Conservation (phyloP, 2,888 invertebrate species). For the Melangyna quadrimaculata region DNA sequence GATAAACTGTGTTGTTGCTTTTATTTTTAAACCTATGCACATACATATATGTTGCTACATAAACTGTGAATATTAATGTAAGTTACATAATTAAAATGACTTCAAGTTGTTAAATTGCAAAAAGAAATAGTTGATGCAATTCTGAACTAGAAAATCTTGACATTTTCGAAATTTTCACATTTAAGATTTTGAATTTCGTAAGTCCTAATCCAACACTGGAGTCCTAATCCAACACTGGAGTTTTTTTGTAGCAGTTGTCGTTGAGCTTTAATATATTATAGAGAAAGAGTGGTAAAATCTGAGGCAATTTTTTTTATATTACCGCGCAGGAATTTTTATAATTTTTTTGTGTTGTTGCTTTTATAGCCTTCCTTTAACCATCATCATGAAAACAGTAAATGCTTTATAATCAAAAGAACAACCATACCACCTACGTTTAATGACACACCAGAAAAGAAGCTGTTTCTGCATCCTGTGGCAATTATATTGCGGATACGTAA, state of each 20-base stretch:
- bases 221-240: neutral
- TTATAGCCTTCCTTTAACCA: neutral
- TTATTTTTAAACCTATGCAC: too few relatives aligned
- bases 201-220: too few relatives aligned
- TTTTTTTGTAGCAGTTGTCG: neutral
- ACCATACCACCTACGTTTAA: neutral
- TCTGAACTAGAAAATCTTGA: too few relatives aligned
- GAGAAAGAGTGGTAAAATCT: neutral
- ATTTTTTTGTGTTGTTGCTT: neutral
- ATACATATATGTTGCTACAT: too few relatives aligned
- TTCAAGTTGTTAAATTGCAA: too few relatives aligned
- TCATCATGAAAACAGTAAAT: neutral
- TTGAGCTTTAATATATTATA: neutral
- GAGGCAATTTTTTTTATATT: neutral
- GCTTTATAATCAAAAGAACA: neutral
- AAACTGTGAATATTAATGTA: too few relatives aligned
- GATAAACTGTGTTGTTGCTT: too few relatives aligned
- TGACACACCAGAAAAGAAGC: neutral
- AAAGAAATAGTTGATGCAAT: too few relatives aligned
- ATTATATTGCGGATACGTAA: slow-evolving; percentile 42
- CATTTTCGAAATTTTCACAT: too few relatives aligned
- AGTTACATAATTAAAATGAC: too few relatives aligned
- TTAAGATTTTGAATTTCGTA: too few relatives aligned
- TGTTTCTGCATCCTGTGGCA: slow-evolving; percentile 51
- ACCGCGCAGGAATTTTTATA: neutral